Percentiles rank a stretch among this genome's conserved stretches.
These are phyloP conservation scores for Cherax quadricarinatus DNA, from an alignment of 1,140 invertebrate species.

Conservation along the genomic window DNA sequence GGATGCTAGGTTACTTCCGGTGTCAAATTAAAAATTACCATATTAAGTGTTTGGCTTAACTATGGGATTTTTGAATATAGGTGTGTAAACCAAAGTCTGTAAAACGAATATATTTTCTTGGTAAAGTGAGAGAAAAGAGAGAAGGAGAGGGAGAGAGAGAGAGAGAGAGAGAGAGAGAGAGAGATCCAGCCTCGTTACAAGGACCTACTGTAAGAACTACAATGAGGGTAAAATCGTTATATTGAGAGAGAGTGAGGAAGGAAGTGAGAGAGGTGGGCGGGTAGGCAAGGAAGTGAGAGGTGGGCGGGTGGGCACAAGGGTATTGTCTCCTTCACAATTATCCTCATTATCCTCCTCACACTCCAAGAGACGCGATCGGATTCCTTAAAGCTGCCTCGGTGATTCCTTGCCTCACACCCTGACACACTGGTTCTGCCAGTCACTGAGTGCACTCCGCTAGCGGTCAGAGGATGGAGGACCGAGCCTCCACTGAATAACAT, in stretches of 20 bases:
- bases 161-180: not conserved
- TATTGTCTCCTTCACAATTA: not conserved
- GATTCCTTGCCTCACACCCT: not conserved
- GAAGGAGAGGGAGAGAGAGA: too few species aligned
- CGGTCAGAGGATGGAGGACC: too few species aligned
- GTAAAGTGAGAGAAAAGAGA: too few species aligned
- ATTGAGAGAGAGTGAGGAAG: not conserved
- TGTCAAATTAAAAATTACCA: too few species aligned
- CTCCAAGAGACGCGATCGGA: not conserved
- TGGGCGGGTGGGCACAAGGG: not conserved
- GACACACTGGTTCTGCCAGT: too few species aligned
- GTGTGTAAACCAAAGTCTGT: too few species aligned
- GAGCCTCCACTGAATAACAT: too few species aligned
- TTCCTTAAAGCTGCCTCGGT: not conserved
- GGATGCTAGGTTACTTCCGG: too few species aligned
- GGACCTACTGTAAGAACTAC: not conserved
- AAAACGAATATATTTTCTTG: too few species aligned
- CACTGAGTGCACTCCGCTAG: too few species aligned
- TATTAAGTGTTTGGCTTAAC: too few species aligned
- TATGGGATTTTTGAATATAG: too few species aligned
- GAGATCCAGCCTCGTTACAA: not conserved
- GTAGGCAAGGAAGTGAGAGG: not conserved
- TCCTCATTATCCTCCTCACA: not conserved
- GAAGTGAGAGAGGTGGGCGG: not conserved
- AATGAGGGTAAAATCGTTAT: not conserved